phyloP scores from a whole-genome alignment of 2,113 vertebrate species.

The Triplophysa siluroides region DNA sequence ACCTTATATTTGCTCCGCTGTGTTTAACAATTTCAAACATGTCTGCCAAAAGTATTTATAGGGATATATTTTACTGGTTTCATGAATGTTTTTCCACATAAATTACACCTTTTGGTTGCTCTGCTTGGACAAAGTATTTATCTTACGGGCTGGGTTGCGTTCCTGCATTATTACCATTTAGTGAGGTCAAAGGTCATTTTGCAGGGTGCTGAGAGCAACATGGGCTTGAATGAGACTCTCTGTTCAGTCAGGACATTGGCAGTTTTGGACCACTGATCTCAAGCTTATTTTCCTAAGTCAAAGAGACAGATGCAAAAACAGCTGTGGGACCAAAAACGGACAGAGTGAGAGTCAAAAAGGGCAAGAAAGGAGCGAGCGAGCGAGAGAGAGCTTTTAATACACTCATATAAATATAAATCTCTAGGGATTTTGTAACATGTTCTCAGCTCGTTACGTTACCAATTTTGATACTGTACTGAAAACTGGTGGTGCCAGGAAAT shows the following conservation, averaged over 20 bases:
- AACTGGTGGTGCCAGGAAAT: too few relatives aligned
- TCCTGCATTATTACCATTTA: constrained; percentile 19
- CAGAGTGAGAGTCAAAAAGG: not conserved
- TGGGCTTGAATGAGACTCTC: constrained; percentile 23
- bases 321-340: not conserved
- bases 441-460: too few relatives aligned
- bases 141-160: constrained; percentile 10
- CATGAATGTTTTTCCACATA: constrained; percentile 19
- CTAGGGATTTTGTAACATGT: too few relatives aligned
- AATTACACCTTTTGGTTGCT: not conserved
- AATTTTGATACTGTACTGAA: too few relatives aligned
- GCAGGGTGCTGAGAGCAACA: constrained; percentile 22
- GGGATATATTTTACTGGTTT: constrained; percentile 3
- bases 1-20: not conserved
- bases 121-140: constrained; percentile 3
- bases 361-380: not conserved
- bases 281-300: constrained; percentile 9
- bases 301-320: constrained; percentile 6
- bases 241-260: constrained; percentile 8
- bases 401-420: not conserved
- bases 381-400: not conserved
- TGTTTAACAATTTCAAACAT: not conserved
- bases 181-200: constrained; percentile 33
- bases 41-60: constrained; percentile 19
- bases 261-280: constrained; percentile 5